A percentile compares a stretch with the other conserved stretches of the same genome.
These are phyloP conservation scores for Chromobotia macracanthus DNA, from an alignment of 2,797 vertebrate species.

Conservation along the genomic window DNA sequence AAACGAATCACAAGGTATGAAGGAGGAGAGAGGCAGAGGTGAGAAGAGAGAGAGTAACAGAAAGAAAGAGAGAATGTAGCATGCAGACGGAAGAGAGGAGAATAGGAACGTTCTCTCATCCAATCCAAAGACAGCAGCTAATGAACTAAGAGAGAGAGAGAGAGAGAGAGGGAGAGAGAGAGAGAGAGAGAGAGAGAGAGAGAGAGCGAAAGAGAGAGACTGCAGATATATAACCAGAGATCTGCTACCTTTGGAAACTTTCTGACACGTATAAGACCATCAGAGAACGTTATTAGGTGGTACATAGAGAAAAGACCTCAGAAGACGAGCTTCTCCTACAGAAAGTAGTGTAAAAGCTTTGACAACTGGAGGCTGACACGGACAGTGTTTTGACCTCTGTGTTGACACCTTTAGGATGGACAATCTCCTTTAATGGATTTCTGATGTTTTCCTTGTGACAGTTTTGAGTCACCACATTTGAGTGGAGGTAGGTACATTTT, in stretches of 20 bases:
- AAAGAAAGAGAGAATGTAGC: conserved; percentile 13
- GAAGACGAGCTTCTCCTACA: conserved; percentile 9
- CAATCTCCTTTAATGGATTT: conserved; percentile 28
- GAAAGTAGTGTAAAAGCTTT: conserved; percentile 23
- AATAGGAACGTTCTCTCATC: conserved; percentile 18
- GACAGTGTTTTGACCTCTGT: conserved; percentile 47
- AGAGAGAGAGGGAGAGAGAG: conserved; percentile 13
- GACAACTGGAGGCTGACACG: conserved; percentile 25
- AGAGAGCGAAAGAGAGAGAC: conserved; percentile 21
- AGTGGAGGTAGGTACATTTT: conserved; percentile 29
- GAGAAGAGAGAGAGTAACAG: conserved; percentile 33
- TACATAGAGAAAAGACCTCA: neutral
- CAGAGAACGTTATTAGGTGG: conserved; percentile 13
- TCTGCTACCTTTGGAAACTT: conserved; percentile 49
- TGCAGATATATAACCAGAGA: conserved; percentile 24
- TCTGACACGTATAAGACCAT: conserved; percentile 19
- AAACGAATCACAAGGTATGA: conserved; percentile 33
- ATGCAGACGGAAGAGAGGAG: conserved; percentile 21
- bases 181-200: conserved; percentile 19
- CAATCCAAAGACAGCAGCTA: conserved; percentile 36
- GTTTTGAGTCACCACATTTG: conserved; percentile 4
- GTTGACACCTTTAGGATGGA: conserved; percentile 23
- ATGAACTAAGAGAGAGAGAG: conserved; percentile 47
- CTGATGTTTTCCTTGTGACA: conserved; percentile 29
- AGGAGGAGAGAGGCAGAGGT: conserved; percentile 3